Base-by-base conservation (phyloP, 2,113 vertebrate genomes). In the Nycticebus coucang region DNA sequence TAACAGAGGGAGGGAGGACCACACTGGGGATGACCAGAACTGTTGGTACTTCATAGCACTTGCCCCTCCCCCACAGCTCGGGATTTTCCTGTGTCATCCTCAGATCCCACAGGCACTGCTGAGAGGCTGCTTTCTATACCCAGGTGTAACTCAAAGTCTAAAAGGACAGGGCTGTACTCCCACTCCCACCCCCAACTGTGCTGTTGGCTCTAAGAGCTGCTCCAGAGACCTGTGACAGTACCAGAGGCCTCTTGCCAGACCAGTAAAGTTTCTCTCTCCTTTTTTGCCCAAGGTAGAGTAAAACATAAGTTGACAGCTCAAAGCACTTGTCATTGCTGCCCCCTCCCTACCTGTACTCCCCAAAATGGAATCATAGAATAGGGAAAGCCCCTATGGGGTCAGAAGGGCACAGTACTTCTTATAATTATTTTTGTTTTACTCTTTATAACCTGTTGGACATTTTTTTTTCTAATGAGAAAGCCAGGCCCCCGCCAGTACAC, bases 281-380 rank as follows among this genome's bases (percentile, higher is more conserved):
- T 80, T 92, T 85, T 91, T 91, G 79, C 94, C 24, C 55, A 91
- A 72, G 72, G 96, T 82, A 94, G 93, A 97, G 93, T 81, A 4
- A 93, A 91, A 96, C 88, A 35, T 87, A 90, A 97, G 95, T 14
- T 37, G 95, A 78, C 85, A 93, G 71, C 90, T 94, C 69, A 84
- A 89, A 98, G 98, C 98, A 95, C 98, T 98, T 98, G 71, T 69
- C 74, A 95, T 96, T 96, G 87, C 94, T 89, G 95, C 84, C 93
- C 71, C 60, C 50, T 94, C 97, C 93, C 91, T 96, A 24, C 77
- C 53, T 82, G 80, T 88, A 15, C 66, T 83, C 68, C 93, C 89
- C 77, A 41, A 41, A 88, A 79, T 37, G 69, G 94, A 85, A 78
- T 80, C 88, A 50, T 75, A 74, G 96, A 85, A 69, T 75, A 94